Evolutionary conservation across 2,888 invertebrate species (phyloP).

Genomic region (Sarcophaga caerulescens): DNA sequence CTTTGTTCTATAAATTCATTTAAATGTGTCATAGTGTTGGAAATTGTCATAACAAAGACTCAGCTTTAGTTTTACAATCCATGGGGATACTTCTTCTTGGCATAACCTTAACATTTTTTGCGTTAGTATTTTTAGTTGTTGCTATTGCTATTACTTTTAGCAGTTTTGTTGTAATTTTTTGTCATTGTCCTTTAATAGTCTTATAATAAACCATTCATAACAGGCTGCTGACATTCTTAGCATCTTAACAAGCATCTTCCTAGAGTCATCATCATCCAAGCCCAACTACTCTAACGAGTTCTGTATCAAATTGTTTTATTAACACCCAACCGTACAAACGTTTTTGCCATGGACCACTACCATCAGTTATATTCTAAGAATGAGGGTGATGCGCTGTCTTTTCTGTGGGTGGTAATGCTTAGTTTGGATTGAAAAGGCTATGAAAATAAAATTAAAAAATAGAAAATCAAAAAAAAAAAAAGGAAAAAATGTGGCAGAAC

Average conservation of each 20-base stretch:
- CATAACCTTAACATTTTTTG: slow-evolving; percentile 28
- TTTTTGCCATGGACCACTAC: neutral
- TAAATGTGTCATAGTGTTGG: slow-evolving; percentile 33
- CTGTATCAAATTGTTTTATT: slow-evolving; percentile 6
- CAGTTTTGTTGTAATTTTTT: slow-evolving; percentile 43
- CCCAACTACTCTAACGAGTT: slow-evolving; percentile 7
- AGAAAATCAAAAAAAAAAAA: slow-evolving; percentile 18
- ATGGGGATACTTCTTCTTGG: slow-evolving; percentile 24
- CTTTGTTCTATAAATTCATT: neutral
- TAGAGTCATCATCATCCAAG: slow-evolving; percentile 13
- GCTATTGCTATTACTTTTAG: neutral
- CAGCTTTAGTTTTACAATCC: slow-evolving; percentile 21
- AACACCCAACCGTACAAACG: slow-evolving; percentile 36
- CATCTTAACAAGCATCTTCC: slow-evolving; percentile 61
- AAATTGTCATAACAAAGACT: slow-evolving; percentile 48
- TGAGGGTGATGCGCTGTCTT: slow-evolving; percentile 17
- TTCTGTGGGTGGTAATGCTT: slow-evolving; percentile 27
- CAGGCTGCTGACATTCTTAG: slow-evolving; percentile 65
- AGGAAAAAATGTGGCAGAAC: neutral
- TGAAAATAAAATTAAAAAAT: slow-evolving; percentile 35
- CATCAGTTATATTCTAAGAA: slow-evolving; percentile 29
- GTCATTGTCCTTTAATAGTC: slow-evolving; percentile 61
- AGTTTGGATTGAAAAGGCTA: slow-evolving; percentile 29
- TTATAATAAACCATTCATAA: slow-evolving; percentile 68
- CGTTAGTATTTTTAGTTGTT: slow-evolving; percentile 5